phyloP scores from a whole-genome alignment of 2,113 vertebrate species.

The Ploceus nigricollis region DNA sequence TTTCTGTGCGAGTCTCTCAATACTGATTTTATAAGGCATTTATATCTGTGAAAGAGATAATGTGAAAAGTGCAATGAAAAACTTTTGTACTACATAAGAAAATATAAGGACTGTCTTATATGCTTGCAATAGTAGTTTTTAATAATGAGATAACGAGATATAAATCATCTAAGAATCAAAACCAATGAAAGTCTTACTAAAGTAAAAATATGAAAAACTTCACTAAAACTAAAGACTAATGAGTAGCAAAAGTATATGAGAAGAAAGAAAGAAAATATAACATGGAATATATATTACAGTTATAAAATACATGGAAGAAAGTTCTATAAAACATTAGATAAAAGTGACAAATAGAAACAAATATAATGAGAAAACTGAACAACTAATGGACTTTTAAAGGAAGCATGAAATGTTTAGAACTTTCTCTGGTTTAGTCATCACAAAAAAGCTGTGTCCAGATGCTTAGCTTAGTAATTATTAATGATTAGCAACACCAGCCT shows the following conservation, averaged over 20 bases:
- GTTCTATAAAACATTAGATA: not conserved
- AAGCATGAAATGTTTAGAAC: not conserved
- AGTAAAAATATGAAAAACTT: not conserved
- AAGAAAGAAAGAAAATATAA: not conserved
- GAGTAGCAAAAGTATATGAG: not conserved
- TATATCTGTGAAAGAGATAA: not conserved
- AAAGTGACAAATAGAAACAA: not conserved
- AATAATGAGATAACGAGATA: not conserved
- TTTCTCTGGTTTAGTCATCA: not conserved
- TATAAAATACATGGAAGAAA: not conserved
- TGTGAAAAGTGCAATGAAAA: not conserved
- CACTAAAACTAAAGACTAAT: not conserved
- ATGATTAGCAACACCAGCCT: not conserved
- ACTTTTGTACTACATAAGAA: not conserved
- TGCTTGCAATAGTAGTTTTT: not conserved
- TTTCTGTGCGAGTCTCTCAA: not conserved
- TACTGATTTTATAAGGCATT: not conserved
- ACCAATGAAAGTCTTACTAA: not conserved
- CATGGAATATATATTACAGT: not conserved
- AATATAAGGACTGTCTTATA: not conserved
- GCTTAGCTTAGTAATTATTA: not conserved
- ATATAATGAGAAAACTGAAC: not conserved
- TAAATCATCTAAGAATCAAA: not conserved
- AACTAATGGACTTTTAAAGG: not conserved
- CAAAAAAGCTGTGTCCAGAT: not conserved